Evolutionary conservation across 2,888 invertebrate species (phyloP).

Genomic region (Dromius quadrimaculatus): DNA sequence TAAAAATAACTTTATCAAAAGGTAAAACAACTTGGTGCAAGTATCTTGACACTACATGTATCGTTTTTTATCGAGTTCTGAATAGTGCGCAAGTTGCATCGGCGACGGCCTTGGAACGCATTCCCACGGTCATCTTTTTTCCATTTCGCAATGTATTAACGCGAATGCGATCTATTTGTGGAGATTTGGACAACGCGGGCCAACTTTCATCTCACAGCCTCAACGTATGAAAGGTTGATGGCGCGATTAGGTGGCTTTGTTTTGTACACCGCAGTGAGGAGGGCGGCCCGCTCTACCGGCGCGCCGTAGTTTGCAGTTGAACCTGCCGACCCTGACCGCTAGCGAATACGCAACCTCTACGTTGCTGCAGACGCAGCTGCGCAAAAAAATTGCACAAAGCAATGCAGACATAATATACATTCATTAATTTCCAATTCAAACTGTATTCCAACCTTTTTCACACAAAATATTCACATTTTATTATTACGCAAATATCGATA

Average conservation of each 20-base stretch:
- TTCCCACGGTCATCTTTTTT: slow-evolving; percentile 40
- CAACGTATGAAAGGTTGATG: neutral
- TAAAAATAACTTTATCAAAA: slow-evolving; percentile 38
- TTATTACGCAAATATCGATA: too few relatives aligned
- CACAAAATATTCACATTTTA: too few relatives aligned
- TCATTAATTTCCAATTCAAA: too few relatives aligned
- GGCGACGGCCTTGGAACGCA: slow-evolving; percentile 25
- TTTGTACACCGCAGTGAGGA: slow-evolving; percentile 24
- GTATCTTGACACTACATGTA: slow-evolving; percentile 34
- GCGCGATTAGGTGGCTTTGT: neutral
- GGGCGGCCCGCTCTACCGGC: slow-evolving; percentile 5
- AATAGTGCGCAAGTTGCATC: slow-evolving; percentile 1
- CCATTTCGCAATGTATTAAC: slow-evolving; percentile 36
- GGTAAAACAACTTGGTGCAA: slow-evolving; percentile 34
- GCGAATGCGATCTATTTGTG: slow-evolving; percentile 22
- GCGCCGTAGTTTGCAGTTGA: slow-evolving; percentile 7
- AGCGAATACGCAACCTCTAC: slow-evolving; percentile 17
- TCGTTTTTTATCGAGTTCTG: slow-evolving; percentile 23
- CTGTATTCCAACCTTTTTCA: too few relatives aligned
- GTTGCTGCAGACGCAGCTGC: slow-evolving; percentile 24
- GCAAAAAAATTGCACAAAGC: slow-evolving; percentile 26
- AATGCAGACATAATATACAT: too few relatives aligned
- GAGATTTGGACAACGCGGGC: neutral
- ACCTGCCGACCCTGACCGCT: slow-evolving; percentile 29
- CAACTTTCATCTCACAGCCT: too few relatives aligned